Base-by-base conservation (phyloP, 2,797 vertebrate genomes). In the Heterohyrax brucei region DNA sequence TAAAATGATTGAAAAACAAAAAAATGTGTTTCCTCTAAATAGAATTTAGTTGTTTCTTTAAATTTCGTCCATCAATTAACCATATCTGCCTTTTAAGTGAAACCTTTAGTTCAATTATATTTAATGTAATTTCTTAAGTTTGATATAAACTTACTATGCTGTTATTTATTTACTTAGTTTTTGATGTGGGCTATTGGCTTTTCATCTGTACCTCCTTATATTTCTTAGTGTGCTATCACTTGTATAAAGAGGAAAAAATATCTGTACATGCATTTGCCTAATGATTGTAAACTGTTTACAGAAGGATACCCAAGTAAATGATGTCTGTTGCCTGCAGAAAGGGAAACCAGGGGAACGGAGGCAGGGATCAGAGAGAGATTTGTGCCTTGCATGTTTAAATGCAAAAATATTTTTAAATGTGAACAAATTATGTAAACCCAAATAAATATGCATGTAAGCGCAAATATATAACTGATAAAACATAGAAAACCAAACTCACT, bases 361-460 rank as follows among this genome's bases (percentile, higher is more conserved):
- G 8, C 7, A 72, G 4, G 39, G 33, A 30, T 62, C 53, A 82
- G 21, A 68, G 3, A 22, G 33, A 82, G 44, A 26, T 48, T 82
- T 21, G 6, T 61, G 70, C 33, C 70, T 80, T 68, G 24, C 70
- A 33, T 46, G 68, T 89, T 53, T 68, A 56, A 79, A 56, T 26
- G 59, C 39, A 48, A 72, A 90, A 72, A 19, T 91, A 73, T 62
- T 82, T 82, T 33, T 28, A 90, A 89, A 68, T 78, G 48, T 26
- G 64, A 77, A 14, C 3, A 50, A 79, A 33, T 59, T 30, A 13
- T 0, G 46, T 61, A 79, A 62, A 53, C 18, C 24, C 7, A 44
- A 89, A 70, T 56, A 70, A 19, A 64, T 18, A 64, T 44, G 46
- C 13, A 30, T 50, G 10, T 24, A 16, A 44, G 2, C 12, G 79